Evolutionary conservation across 2,113 vertebrate species (phyloP).

Genomic region (Hemicordylus capensis): DNA sequence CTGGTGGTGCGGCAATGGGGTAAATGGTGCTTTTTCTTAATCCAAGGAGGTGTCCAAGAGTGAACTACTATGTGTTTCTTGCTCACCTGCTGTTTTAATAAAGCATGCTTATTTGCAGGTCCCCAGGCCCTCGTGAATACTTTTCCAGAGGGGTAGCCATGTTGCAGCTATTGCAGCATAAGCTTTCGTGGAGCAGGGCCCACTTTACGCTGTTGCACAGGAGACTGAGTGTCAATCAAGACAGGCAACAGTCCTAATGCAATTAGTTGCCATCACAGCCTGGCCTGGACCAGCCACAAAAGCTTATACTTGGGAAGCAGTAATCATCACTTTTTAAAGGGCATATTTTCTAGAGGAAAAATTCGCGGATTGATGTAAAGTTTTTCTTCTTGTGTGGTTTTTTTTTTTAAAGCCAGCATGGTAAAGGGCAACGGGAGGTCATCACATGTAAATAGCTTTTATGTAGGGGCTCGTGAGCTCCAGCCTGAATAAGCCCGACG

Average conservation of each 20-base stretch:
- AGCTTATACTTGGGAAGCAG: not conserved
- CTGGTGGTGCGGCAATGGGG: not conserved
- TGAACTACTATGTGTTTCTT: not conserved
- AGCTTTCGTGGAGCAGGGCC: no score
- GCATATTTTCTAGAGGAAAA: not conserved
- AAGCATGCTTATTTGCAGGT: not conserved
- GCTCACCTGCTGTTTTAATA: not conserved
- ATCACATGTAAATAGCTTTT: not conserved
- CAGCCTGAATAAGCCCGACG: slow-evolving; percentile 34
- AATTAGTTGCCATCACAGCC: not conserved
- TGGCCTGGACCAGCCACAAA: not conserved
- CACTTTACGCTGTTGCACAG: not conserved
- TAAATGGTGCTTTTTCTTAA: not conserved
- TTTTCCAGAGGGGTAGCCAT: no score
- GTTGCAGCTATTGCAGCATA: no score
- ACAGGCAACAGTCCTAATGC: not conserved
- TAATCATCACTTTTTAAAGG: not conserved
- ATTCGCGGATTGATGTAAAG: not conserved
- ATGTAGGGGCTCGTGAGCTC: not conserved
- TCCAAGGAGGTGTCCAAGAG: not conserved
- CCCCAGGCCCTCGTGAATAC: slow-evolving; percentile 23
- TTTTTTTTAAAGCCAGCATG: rapidly evolving
- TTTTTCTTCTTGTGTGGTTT: no score
- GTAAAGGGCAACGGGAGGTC: slow-evolving; percentile 45
- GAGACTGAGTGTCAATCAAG: not conserved